These are phyloP conservation scores for Apocrypta bakeri DNA, from an alignment of 1,140 invertebrate genomes.

Conservation along the genomic window DNA sequence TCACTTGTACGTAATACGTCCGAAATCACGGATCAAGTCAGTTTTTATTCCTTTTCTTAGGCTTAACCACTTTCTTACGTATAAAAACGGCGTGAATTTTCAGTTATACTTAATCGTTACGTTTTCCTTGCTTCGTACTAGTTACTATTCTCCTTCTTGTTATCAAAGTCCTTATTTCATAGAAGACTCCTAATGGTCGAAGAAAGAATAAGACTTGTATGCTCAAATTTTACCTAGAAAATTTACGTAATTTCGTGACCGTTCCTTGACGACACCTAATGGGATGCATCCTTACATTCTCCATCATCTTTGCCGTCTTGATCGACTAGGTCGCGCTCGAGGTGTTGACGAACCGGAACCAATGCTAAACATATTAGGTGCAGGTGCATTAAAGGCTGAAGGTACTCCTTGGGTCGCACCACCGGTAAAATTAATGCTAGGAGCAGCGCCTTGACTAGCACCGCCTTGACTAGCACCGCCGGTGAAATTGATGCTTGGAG, in stretches of 20 bases:
- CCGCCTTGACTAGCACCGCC: conserved; percentile 48
- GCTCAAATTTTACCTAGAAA: conserved; percentile 40
- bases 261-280: not conserved
- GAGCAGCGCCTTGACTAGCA: too few relatives aligned
- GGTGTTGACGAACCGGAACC: conserved; percentile 70
- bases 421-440: conserved; percentile 56
- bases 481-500: conserved; percentile 57
- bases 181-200: not conserved
- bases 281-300: conserved; percentile 64
- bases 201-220: not conserved
- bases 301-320: conserved; percentile 71
- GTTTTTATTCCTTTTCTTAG: not conserved
- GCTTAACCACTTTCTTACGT: conserved; percentile 9
- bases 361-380: conserved; percentile 71
- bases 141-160: not conserved
- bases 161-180: not conserved
- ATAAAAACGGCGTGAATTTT: conserved; percentile 14
- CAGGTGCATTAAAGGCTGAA: conserved; percentile 58
- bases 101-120: not conserved
- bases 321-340: conserved; percentile 61
- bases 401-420: conserved; percentile 43
- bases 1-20: conserved; percentile 16
- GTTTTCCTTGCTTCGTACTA: conserved; percentile 10
- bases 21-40: conserved; percentile 30
- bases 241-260: not conserved